Conservation (phyloP, 2,113 vertebrate species). For the Tyrannus savana region DNA sequence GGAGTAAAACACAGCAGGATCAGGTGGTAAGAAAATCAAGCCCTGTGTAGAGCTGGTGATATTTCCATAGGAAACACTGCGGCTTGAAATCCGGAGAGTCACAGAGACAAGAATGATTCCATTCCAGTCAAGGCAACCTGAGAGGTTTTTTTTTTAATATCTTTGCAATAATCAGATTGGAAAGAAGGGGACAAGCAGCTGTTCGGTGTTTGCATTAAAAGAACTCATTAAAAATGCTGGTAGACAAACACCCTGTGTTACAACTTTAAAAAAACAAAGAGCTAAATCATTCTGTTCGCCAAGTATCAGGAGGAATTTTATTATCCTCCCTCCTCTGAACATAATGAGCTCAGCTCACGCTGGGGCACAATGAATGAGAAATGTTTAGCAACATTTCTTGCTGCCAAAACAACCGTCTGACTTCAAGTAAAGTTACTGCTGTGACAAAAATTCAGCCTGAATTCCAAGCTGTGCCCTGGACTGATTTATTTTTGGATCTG, state of each 20-base stretch:
- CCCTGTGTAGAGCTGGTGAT: neutral
- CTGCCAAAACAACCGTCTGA: conserved; percentile 56
- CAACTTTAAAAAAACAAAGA: conserved; percentile 24
- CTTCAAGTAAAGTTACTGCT: conserved; percentile 37
- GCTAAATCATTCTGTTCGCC: conserved; percentile 10
- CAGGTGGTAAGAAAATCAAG: neutral
- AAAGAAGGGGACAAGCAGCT: neutral
- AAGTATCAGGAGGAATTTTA: conserved; percentile 63
- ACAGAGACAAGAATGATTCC: neutral
- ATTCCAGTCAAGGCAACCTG: neutral
- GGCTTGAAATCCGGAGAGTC: neutral
- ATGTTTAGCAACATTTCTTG: conserved; percentile 21
- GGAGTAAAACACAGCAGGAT: neutral
- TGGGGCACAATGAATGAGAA: conserved; percentile 48
- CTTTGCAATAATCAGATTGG: neutral
- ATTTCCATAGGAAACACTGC: rapidly evolving
- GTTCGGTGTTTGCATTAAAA: neutral
- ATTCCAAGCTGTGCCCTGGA: conserved; percentile 19
- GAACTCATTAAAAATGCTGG: neutral
- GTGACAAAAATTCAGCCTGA: neutral
- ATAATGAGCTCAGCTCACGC: conserved; percentile 53
- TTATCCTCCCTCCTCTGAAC: conserved; percentile 31
- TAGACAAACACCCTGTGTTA: conserved; percentile 14
- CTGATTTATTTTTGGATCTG: neutral
- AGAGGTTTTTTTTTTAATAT: neutral